Conservation (phyloP, 2,797 vertebrate species). For the Pterois miles region DNA sequence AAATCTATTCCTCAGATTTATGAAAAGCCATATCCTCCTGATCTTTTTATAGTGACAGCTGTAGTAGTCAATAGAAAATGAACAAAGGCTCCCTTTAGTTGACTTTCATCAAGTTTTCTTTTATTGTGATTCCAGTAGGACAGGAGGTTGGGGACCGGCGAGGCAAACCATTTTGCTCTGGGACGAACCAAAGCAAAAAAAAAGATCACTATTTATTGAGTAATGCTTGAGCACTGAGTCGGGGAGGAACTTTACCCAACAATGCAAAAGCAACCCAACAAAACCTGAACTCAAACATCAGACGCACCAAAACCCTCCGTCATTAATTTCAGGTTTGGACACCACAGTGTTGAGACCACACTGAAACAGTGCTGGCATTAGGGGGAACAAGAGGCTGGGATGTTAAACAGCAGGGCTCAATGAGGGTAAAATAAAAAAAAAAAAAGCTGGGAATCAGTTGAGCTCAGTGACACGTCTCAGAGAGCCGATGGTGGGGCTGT, state of each 20-base stretch:
- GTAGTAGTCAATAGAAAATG: slow-evolving; percentile 61
- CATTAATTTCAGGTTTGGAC: slow-evolving; percentile 57
- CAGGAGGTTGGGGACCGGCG: slow-evolving; percentile 64
- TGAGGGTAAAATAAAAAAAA: slow-evolving; percentile 39
- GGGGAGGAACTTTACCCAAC: slow-evolving; percentile 43
- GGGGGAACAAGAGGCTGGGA: slow-evolving; percentile 23
- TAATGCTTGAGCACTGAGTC: slow-evolving; percentile 35
- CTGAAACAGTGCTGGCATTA: slow-evolving; percentile 45
- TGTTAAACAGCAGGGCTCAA: slow-evolving; percentile 23
- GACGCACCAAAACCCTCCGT: slow-evolving; percentile 35
- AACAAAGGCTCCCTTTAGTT: slow-evolving; percentile 69
- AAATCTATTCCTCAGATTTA: slow-evolving; percentile 58
- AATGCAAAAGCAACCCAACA: slow-evolving; percentile 48
- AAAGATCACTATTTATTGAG: slow-evolving; percentile 38
- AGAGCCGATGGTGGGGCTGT: slow-evolving; percentile 79
- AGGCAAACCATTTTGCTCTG: slow-evolving; percentile 63
- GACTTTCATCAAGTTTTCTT: slow-evolving; percentile 78
- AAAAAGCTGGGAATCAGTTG: slow-evolving; percentile 64
- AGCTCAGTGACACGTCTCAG: slow-evolving; percentile 81
- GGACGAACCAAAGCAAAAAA: slow-evolving; percentile 50
- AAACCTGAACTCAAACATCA: slow-evolving; percentile 50
- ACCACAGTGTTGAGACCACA: slow-evolving; percentile 56
- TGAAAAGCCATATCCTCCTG: slow-evolving; percentile 61
- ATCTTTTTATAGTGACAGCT: slow-evolving; percentile 71
- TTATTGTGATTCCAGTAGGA: slow-evolving; percentile 78